Percentiles rank a stretch among this genome's conserved stretches.
phyloP scores from a whole-genome alignment of 1,140 invertebrate species.

The Lepidurus arcticus region DNA sequence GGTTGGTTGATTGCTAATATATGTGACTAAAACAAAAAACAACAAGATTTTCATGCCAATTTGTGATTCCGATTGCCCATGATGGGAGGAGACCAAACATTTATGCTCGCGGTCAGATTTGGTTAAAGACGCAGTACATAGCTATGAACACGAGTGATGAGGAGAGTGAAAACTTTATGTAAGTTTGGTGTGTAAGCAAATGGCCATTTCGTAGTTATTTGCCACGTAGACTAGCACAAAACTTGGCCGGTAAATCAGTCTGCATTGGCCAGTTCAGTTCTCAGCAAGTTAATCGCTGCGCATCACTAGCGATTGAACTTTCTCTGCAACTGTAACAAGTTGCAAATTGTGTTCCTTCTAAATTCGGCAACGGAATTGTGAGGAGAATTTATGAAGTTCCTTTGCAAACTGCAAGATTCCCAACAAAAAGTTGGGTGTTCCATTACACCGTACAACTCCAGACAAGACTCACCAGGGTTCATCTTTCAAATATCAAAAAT shows the following conservation, averaged over 20 bases:
- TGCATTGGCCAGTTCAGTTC: not conserved
- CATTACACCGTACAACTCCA: not conserved
- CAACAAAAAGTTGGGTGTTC: not conserved
- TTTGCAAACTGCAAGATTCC: not conserved
- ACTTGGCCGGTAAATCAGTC: not conserved
- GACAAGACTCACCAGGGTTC: not conserved
- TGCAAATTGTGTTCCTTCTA: too few species aligned
- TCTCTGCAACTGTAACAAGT: too few species aligned
- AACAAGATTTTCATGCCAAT: too few species aligned
- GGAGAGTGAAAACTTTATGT: not conserved
- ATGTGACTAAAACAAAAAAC: too few species aligned
- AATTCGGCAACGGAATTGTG: too few species aligned
- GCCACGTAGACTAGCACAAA: not conserved
- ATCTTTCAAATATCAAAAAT: not conserved
- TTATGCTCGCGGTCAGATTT: too few species aligned
- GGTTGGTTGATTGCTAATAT: too few species aligned
- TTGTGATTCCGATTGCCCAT: too few species aligned
- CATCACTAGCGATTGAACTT: not conserved
- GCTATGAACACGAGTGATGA: not conserved
- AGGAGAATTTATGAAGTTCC: too few species aligned
- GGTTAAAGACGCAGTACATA: not conserved
- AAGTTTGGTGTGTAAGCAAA: not conserved
- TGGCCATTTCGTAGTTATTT: not conserved
- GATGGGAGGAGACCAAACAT: too few species aligned
- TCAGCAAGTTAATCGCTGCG: not conserved